Conservation (phyloP, 2,113 vertebrate species). For the Plectropomus leopardus region DNA sequence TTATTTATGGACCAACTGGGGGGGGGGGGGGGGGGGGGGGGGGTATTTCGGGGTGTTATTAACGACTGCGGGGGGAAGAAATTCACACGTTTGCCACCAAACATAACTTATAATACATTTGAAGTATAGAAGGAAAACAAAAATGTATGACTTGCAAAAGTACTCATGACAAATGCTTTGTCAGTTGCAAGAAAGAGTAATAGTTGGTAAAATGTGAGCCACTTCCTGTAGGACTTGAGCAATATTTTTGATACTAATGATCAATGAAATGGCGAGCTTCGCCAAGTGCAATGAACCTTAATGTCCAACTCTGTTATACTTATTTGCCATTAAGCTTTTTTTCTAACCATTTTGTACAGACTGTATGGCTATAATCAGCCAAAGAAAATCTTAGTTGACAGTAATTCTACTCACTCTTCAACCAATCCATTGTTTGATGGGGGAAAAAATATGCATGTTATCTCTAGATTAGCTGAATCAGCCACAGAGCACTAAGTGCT, state of each 20-base stretch:
- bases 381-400: no score
- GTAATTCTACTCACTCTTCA: no score
- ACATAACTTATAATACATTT: background rate
- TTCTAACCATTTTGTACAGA: background rate
- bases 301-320: background rate
- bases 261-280: background rate
- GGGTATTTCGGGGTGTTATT: background rate
- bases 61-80: background rate
- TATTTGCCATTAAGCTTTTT: background rate
- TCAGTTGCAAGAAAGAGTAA: background rate
- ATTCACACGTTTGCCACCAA: background rate
- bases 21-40: no score
- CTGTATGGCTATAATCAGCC: no score
- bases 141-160: background rate
- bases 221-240: background rate
- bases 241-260: background rate
- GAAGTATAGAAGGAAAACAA: background rate
- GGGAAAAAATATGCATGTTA: no score
- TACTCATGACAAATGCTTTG: background rate
- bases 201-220: background rate
- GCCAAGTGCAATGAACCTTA: background rate
- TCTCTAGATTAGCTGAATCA: no score
- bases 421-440: no score
- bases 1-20: no score
- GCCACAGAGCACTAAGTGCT: no score